These are phyloP conservation scores for Megaceryle torquata DNA, from an alignment of 2,113 vertebrate genomes.

Conservation along the genomic window DNA sequence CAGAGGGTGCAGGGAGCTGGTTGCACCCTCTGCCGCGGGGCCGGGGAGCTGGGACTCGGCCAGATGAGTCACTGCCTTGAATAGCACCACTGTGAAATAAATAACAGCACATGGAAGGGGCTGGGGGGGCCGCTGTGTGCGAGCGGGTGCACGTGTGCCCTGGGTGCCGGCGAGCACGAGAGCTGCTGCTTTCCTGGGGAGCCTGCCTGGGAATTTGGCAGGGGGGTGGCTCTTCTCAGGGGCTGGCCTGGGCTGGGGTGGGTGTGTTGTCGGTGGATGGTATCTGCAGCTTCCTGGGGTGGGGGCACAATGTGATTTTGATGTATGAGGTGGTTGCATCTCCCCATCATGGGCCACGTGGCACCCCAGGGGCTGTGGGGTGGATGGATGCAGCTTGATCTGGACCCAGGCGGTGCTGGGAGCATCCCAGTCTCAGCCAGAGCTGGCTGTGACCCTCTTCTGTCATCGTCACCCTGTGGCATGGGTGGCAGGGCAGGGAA, in stretches of 20 bases:
- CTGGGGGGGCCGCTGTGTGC: background rate
- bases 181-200: background rate
- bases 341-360: accelerated
- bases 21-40: background rate
- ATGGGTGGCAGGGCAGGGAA: background rate
- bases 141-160: background rate
- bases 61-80: constrained; percentile 51
- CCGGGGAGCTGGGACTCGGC: background rate
- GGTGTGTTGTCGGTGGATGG: background rate
- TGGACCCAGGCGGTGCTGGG: background rate
- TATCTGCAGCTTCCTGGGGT: background rate
- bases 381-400: background rate
- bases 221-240: background rate
- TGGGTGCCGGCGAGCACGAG: background rate
- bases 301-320: background rate
- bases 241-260: background rate
- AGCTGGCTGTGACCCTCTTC: accelerated
- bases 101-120: background rate
- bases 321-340: background rate
- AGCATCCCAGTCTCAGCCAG: background rate
- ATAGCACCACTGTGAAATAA: constrained; percentile 49
- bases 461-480: background rate
- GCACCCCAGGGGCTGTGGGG: background rate
- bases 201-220: background rate
- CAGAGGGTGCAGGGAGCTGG: background rate